Percentiles rank a stretch among this genome's conserved stretches.
Evolutionary conservation across 2,888 invertebrate genomes (phyloP).

Genomic region (Ornithoptera priamus): DNA sequence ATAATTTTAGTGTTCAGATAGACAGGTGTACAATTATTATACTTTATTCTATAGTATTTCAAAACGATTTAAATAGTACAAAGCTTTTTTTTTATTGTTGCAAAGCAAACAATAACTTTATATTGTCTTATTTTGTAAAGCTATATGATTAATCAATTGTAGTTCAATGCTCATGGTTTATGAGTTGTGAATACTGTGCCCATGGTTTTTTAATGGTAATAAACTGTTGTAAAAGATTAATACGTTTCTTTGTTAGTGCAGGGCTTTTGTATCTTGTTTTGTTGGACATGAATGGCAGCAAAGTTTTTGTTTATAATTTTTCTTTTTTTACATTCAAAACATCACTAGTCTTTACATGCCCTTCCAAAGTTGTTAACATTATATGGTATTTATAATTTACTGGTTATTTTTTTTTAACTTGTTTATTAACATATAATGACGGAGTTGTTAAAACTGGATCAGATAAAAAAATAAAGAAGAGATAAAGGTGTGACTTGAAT

Average conservation of each 20-base stretch:
- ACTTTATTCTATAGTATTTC: too few species aligned
- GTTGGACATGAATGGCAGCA: not conserved
- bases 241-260: not conserved
- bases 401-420: not conserved
- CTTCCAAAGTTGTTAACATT: not conserved
- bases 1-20: too few species aligned
- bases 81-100: too few species aligned
- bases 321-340: not conserved
- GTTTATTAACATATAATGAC: not conserved
- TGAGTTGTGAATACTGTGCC: too few species aligned
- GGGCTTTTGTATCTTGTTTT: not conserved
- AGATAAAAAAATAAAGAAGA: too few species aligned
- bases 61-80: too few species aligned
- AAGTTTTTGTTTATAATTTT: not conserved
- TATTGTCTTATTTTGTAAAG: too few species aligned
- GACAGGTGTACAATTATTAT: too few species aligned
- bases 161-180: not conserved
- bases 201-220: not conserved
- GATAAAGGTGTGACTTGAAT: not conserved
- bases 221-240: not conserved
- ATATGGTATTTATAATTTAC: not conserved
- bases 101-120: too few species aligned
- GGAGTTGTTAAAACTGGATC: not conserved
- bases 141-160: too few species aligned
- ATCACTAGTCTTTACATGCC: not conserved